Evolutionary conservation across 1,140 invertebrate genomes (phyloP), one percentile per base, ranked within the genome.

Genomic region (Drepana arcuata): DNA sequence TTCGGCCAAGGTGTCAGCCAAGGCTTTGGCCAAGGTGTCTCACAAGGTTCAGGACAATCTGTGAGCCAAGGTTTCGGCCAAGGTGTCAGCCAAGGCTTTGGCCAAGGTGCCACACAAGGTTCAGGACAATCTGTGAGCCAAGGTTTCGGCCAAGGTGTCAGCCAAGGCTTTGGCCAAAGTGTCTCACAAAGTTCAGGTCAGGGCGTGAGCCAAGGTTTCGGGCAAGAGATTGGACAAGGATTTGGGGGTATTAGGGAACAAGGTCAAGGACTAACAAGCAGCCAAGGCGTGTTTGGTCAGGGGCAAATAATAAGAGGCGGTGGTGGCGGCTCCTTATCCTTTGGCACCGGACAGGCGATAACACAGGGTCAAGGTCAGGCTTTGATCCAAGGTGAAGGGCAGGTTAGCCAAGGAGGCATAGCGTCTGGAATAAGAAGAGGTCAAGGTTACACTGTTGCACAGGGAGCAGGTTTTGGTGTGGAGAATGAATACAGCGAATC

Each of bases 401-500:
- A 21, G 18, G 9, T 5, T 4, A 5, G 4, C 4, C 4, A 4
- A 4, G 4, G 9, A 9, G 18, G 18, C 4, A 9, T 21, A 21
- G 18, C 4, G 4, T 5, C 4, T 9, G 18, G 18, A 21, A 9
- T 5, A 9, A 21, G 4, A 4, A 4, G 18, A 9, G 18, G 18
- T 5, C 4, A 21, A 21, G 18, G 18, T 9, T 21, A 5, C 18
- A 21, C 4, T 5, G 18, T 21, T 4, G 9, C 18, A 5, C 4
- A 26, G 4, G 6, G 24, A 10, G 10, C 4, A 5, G 18, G 18
- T 21, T 21, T 21, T 9, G 18, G 18, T 9, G 48, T 58, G 1
- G 65, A 70, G 21, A 66, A 68, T 16, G 65, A 75, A 16, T 57
- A 46, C 32, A 50, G 53, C 0, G 71, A 67, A 16, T 62, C 63